Base-by-base conservation (phyloP, 2,888 invertebrate genomes). In the Euzetes globulus region DNA sequence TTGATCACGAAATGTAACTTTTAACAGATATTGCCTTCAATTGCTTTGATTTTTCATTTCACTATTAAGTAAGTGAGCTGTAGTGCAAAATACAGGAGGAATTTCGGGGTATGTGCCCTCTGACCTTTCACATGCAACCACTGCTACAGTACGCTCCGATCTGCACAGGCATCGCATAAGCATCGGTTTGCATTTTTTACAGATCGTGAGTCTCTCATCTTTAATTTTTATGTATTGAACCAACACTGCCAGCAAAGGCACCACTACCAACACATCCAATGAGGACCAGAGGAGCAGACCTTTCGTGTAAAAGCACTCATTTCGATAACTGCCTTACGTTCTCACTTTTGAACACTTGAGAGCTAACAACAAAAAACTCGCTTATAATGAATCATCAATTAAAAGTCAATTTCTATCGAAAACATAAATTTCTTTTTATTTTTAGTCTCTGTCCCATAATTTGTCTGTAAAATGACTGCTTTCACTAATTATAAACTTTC, bases 51-150 rank as follows among this genome's bases (percentile, higher is more conserved):
- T 65, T 63, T 65, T 37, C 63, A 65, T 65, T 65, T 65, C 27
- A 47, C 25, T 70, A 47, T 70, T 70, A 70, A 70, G 47, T 37
- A 47, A 70, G 45, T 70, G 70, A 41, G 19, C 45, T 70, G 70
- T 41, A 70, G 70, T 70, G 70, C 70, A 70, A 70, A 70, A 70
- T 70, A 70, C 70, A 70, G 70, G 70, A 70, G 70, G 70, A 70
- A 70, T 47, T 47, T 70, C 22, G 27, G 70, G 47, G 70, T 45
- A 70, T 45, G 70, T 70, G 47, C 11, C 70, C 70, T 25, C 70
- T 70, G 25, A 70, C 70, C 70, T 70, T 70, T 70, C 70, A 70
- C 70, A 70, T 70, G 70, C 70, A 45, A 47, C 37, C 37, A 65
- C 19, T 33, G 63, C 29, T 37, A 11, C 15, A 70, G 47, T 25